These are phyloP conservation scores for Neoniphon sammara DNA, from an alignment of 2,797 vertebrate species.

Conservation along the genomic window DNA sequence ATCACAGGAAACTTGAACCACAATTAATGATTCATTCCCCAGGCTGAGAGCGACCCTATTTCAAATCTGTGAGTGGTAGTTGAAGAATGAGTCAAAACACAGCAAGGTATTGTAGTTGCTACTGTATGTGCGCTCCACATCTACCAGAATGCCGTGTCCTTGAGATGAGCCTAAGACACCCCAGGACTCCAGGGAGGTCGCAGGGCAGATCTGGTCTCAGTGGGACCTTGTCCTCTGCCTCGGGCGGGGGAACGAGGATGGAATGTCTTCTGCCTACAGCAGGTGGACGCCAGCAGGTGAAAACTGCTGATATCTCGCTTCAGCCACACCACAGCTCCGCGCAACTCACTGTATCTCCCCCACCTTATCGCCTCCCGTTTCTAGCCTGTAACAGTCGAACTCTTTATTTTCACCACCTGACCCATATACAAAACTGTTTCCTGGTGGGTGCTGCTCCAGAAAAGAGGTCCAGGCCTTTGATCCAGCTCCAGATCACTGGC, in stretches of 20 bases:
- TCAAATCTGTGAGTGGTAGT: conserved; percentile 43
- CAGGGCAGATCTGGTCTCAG: conserved; percentile 65
- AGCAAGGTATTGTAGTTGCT: conserved; percentile 34
- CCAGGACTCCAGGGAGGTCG: conserved; percentile 58
- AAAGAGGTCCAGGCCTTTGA: conserved; percentile 82
- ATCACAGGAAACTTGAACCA: conserved; percentile 58
- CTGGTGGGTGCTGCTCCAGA: conserved; percentile 84
- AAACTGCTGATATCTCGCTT: conserved; percentile 40
- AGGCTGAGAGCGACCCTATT: conserved; percentile 38
- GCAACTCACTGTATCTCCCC: conserved; percentile 47
- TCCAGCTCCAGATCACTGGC: conserved; percentile 78
- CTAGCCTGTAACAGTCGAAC: conserved; percentile 61
- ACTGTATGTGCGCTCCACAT: conserved; percentile 47
- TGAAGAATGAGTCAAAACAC: conserved; percentile 43
- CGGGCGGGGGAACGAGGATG: conserved; percentile 53
- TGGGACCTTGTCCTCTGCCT: conserved; percentile 49
- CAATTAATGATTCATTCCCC: conserved; percentile 68
- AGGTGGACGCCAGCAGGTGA: conserved; percentile 71
- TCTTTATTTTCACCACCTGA: conserved; percentile 82
- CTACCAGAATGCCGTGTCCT: conserved; percentile 51
- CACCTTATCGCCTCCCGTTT: conserved; percentile 60
- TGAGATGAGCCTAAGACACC: conserved; percentile 56
- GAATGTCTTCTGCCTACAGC: conserved; percentile 70
- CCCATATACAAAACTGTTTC: conserved; percentile 82
- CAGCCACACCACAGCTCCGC: conserved; percentile 30